These are phyloP conservation scores for Oreochromis spilurus DNA, from an alignment of 2,113 vertebrate species.

Conservation along the genomic window DNA sequence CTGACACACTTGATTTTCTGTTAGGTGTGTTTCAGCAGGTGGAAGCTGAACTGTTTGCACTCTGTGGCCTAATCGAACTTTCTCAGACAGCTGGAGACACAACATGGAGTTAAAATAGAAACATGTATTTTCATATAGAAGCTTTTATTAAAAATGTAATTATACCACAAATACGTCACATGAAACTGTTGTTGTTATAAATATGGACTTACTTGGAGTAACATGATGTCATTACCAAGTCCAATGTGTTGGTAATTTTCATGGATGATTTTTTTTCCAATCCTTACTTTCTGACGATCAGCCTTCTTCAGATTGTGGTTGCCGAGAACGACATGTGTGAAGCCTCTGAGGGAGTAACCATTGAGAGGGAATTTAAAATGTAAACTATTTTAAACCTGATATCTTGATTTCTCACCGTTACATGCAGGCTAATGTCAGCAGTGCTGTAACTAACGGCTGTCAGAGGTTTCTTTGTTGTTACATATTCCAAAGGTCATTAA, in stretches of 20 bases:
- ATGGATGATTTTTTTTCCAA: neutral
- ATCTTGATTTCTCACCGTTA: neutral
- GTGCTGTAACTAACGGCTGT: neutral
- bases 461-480: neutral
- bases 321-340: neutral
- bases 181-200: neutral
- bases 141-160: rapidly evolving
- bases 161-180: neutral
- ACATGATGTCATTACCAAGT: neutral
- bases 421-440: neutral
- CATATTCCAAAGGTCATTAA: neutral
- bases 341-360: rapidly evolving
- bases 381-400: neutral
- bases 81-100: neutral
- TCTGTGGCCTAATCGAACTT: neutral
- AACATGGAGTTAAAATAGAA: neutral
- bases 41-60: neutral
- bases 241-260: neutral
- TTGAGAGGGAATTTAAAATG: rapidly evolving
- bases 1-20: neutral
- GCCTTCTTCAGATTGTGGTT: neutral
- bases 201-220: rapidly evolving
- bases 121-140: neutral
- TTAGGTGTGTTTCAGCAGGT: neutral
- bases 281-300: neutral